Evolutionary conservation across 2,888 invertebrate genomes (phyloP), one percentile per base, ranked within the genome.

Genomic region (Diplolepis rosae): DNA sequence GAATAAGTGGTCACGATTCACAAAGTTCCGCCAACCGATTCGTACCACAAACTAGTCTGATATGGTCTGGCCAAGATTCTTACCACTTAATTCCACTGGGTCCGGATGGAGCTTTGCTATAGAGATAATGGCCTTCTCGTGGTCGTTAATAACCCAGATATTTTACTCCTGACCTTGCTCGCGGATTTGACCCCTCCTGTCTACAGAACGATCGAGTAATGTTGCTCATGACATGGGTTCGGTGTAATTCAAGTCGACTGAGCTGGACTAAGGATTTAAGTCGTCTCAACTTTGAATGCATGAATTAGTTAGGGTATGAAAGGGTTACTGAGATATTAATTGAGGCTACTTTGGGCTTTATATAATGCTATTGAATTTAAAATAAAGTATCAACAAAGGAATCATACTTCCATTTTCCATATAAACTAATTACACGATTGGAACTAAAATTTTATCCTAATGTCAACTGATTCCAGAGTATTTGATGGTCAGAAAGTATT

Each of bases 1-100:
- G 82, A 82, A 80, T 81, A 83, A 82, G 80, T 77, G 75, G 80
- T 73, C 75, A 75, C 77, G 77, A 81, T 80, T 78, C 77, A 78
- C 73, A 76, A 83, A 83, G 73, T 82, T 84, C 78, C 75, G 65
- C 54, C 18, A 50, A 18, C 22, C 50, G 24, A 50, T 50, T 50
- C 50, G 50, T 27, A 24, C 50, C 24, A 50, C 11, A 27, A 50
- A 50, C 50, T 27, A 50, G 11, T 24, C 11, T 13, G 7, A 48
- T 22, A 18, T 48, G 18, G 18, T 11, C 9, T 15, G 24, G 18
- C 4, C 15, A 35, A 18, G 32, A 32, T 32, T 56, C 35, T 52
- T 52, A 15, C 15, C 15, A 28, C 27, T 52, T 52, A 52, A 30
- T 52, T 30, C n/a, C 18, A 30, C 9, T 15, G 18, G 7, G 18